A percentile compares a stretch with the other conserved stretches of the same genome.
Conservation (phyloP, 2,113 vertebrate species). For the Odocoileus hemionus region DNA sequence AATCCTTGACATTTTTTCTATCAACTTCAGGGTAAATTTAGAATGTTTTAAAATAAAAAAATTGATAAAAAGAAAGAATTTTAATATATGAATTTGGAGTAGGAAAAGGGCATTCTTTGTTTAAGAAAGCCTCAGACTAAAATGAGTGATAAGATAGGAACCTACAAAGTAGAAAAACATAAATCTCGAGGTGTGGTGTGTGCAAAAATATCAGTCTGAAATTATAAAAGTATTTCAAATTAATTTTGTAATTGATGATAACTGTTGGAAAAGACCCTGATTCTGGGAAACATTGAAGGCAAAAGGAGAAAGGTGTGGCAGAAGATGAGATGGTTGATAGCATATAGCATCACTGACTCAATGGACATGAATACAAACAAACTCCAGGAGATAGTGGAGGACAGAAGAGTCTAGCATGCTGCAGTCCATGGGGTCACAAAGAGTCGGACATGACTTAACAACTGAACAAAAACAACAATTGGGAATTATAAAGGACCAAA, state of each 20-base stretch:
- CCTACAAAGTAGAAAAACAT: background rate
- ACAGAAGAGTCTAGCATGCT: background rate
- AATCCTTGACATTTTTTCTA: background rate
- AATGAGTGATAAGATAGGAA: background rate
- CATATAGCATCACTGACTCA: background rate
- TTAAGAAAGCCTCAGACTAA: background rate
- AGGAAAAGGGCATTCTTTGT: background rate
- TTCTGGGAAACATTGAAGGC: background rate
- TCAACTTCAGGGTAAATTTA: background rate
- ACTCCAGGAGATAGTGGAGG: background rate
- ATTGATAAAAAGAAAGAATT: background rate
- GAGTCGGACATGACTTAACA: background rate
- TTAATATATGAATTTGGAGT: background rate
- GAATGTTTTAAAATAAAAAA: background rate
- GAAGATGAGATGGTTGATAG: background rate
- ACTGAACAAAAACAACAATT: background rate
- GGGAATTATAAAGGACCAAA: background rate
- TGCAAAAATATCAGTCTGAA: background rate
- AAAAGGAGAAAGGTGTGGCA: background rate
- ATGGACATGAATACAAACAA: background rate
- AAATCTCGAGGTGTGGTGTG: background rate
- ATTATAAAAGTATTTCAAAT: background rate
- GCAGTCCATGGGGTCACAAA: background rate
- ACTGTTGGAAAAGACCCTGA: background rate
- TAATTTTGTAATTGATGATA: background rate